phyloP scores from a whole-genome alignment of 1,140 invertebrate species.

The Cydia splendana region DNA sequence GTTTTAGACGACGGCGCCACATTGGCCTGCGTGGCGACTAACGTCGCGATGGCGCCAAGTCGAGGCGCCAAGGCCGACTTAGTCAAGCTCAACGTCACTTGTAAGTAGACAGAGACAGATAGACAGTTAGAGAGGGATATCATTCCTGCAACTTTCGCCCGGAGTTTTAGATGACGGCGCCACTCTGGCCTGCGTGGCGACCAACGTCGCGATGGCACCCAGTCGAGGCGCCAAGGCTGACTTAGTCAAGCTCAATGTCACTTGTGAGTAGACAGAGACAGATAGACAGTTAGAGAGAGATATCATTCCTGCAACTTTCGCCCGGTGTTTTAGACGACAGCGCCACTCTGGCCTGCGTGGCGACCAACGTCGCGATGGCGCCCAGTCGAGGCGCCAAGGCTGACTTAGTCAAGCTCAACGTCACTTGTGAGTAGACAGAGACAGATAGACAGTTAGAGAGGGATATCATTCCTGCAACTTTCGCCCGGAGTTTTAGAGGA shows the following conservation, averaged over 20 bases:
- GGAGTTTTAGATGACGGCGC: slow-evolving; percentile 88
- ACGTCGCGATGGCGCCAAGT: slow-evolving; percentile 83
- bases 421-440: slow-evolving; percentile 86
- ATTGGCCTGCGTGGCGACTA: slow-evolving; percentile 91
- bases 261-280: slow-evolving; percentile 84
- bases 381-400: slow-evolving; percentile 84
- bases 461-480: slow-evolving; percentile 73
- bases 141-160: slow-evolving; percentile 82
- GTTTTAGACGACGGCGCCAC: slow-evolving; percentile 88
- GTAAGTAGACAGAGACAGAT: slow-evolving; percentile 79
- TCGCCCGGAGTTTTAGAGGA: slow-evolving; percentile 87
- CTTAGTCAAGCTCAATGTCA: slow-evolving; percentile 90
- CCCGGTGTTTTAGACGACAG: slow-evolving; percentile 88
- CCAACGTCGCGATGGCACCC: slow-evolving; percentile 86
- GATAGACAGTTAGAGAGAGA: background rate
- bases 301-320: slow-evolving; percentile 78
- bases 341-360: slow-evolving; percentile 89
- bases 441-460: background rate
- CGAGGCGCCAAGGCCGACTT: slow-evolving; percentile 87
- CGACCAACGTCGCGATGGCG: slow-evolving; percentile 88
- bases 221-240: slow-evolving; percentile 86
- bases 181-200: slow-evolving; percentile 89
- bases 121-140: background rate
- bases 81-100: slow-evolving; percentile 91
- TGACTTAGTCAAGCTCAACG: slow-evolving; percentile 89